Base-by-base conservation (phyloP, 2,797 vertebrate genomes). In the Centroberyx gerrardi region DNA sequence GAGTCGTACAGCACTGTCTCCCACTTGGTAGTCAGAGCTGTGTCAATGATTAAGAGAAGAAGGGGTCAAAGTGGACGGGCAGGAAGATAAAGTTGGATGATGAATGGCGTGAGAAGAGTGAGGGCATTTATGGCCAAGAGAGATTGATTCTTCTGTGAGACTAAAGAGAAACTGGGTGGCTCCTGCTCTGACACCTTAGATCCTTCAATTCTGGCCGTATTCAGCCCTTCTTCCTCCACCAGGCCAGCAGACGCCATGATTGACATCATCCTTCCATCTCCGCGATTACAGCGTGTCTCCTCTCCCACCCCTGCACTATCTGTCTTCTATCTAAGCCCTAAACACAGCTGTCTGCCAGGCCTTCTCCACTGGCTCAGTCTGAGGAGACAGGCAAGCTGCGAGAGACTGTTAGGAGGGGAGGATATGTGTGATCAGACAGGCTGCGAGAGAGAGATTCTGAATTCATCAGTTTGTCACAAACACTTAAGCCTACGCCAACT, bases 271-370 rank as follows among this genome's bases (percentile, higher is more conserved):
- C 72, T 49, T 86, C 80, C 71, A 84, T 89, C 78, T 76, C 51
- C 72, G 76, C 86, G 83, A 88, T 92, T 90, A 86, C 77, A 85
- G 68, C 83, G 65, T 38, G 86, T 85, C 82, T 83, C 49, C 76
- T 60, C 67, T 67, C 64, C 74, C 49, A 69, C 76, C 85, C 86
- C 84, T 62, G 55, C 40, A 51, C 82, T 64, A 84, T 88, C 81
- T 14, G 54, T 89, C 77, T 78, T 85, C 83, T 48, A 74, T 76
- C 79, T 69, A 67, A 83, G 77, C 63, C 71, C 68, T 60, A 59
- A 81, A 79, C 61, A 58, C 74, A 68, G 82, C 82, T 55, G 69
- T 77, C 81, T 64, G 80, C 67, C 3, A 14, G 62, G 46, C 58
- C 53, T 54, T 27, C 73, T 68, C 65, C 28, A 51, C 55, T 10